phyloP scores from a whole-genome alignment of 2,888 invertebrate genomes.

The Caenorhabditis japonica region DNA sequence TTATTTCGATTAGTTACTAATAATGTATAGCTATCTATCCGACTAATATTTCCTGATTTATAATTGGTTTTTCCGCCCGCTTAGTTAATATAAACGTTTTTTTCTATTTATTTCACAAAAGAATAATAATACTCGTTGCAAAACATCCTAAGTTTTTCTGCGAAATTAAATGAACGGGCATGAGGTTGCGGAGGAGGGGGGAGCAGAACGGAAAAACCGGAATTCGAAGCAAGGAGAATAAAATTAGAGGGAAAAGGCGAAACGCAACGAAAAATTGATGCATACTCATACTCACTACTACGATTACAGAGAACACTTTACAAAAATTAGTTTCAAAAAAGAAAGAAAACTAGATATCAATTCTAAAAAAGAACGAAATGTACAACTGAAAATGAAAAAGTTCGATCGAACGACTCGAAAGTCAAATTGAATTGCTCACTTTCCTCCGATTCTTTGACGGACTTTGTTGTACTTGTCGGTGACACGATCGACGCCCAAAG shows the following conservation, averaged over 20 bases:
- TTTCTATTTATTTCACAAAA: conserved; percentile 41
- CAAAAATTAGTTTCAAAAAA: conserved; percentile 4
- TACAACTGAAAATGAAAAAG: conserved; percentile 38
- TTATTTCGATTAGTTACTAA: conserved; percentile 25
- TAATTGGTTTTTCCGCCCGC: no score
- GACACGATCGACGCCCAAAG: conserved; percentile 59
- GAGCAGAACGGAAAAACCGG: conserved; percentile 31
- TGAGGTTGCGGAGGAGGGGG: conserved; percentile 44
- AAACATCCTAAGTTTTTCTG: conserved; percentile 42
- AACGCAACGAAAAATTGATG: conserved; percentile 28
- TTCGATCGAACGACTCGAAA: conserved; percentile 15
- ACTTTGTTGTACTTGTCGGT: conserved; percentile 61
- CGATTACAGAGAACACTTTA: conserved; percentile 15
- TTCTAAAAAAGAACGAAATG: conserved; percentile 8
- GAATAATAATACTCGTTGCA: conserved; percentile 35
- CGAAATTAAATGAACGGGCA: conserved; percentile 47
- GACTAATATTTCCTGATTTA: conserved; percentile 35
- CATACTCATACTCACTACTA: conserved; percentile 45
- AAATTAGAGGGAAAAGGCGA: conserved; percentile 2
- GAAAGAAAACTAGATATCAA: conserved; percentile 18
- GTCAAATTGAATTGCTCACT: conserved; percentile 17
- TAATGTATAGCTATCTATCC: conserved; percentile 28
- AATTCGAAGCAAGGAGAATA: neutral
- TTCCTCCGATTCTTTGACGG: conserved; percentile 56
- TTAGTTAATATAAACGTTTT: conserved; percentile 19